Conservation (phyloP, 2,797 vertebrate species). For the Fistularia commersonii region DNA sequence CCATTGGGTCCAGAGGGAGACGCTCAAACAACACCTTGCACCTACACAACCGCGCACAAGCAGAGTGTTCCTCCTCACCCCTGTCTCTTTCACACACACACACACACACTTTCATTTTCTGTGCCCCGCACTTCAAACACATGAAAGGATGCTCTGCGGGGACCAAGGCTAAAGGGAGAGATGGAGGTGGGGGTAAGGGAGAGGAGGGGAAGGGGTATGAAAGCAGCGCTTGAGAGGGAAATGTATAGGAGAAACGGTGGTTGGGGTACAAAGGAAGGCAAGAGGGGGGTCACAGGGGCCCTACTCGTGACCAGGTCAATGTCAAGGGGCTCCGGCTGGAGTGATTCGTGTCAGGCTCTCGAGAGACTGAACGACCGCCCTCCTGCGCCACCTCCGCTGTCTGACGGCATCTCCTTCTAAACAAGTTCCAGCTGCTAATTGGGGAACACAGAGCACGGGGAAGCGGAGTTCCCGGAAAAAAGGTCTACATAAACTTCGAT, state of each 20-base stretch:
- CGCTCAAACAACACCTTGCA: conserved; percentile 62
- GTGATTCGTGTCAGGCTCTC: conserved; percentile 50
- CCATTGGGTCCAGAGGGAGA: conserved; percentile 67
- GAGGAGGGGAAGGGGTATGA: conserved; percentile 48
- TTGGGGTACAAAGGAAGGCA: conserved; percentile 25
- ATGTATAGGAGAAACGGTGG: conserved; percentile 47
- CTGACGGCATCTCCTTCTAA: conserved; percentile 31
- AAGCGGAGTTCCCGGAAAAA: background rate
- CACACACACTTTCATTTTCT: conserved; percentile 80
- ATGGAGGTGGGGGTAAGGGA: conserved; percentile 45
- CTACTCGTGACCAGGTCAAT: conserved; percentile 62
- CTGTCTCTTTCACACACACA: conserved; percentile 48
- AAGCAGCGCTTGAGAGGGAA: conserved; percentile 61
- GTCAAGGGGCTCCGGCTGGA: conserved; percentile 68
- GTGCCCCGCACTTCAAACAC: conserved; percentile 81
- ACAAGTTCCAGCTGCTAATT: conserved; percentile 38
- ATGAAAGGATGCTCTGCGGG: conserved; percentile 81
- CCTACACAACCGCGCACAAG: conserved; percentile 42
- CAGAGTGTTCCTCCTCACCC: conserved; percentile 45
- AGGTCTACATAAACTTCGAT: too few species aligned
- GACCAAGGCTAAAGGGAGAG: conserved; percentile 73
- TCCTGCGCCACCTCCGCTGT: conserved; percentile 26
- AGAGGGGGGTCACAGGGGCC: conserved; percentile 43
- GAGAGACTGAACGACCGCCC: conserved; percentile 47
- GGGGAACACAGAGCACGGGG: conserved; percentile 18